Base-by-base conservation (phyloP, 1,140 invertebrate species). In the Oppia nitens region DNA sequence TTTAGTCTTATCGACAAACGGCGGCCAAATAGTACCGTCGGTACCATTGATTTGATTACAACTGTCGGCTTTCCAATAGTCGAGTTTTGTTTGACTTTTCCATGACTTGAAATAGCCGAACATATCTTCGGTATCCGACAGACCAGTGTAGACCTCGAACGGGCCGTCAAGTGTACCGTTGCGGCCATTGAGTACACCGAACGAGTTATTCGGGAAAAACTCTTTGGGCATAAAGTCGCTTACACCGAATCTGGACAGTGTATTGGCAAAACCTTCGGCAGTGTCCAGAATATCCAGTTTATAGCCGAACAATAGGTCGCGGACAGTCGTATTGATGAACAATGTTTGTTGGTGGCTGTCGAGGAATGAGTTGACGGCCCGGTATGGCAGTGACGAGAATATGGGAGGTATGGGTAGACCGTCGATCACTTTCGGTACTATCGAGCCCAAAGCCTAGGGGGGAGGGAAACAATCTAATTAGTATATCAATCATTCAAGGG, bases 1-100 rank as follows among this genome's bases (percentile, higher is more conserved):
- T 17, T 69, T 61, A 4, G 47, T 55, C 53, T 63, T 67, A 27
- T 57, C 28, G n/a, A 70, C 47, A 49, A 62, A 62, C 9, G 69
- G 68, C n/a, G 60, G 54, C 49, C 66, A 69, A 23, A 70, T 60
- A 21, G 62, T 64, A 21, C 69, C 69, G 59, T 70, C 69, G 20
- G 67, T 68, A 24, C 68, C 69, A 24, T 67, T 64, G 40, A 71
- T 66, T 40, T 53, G 50, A 45, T 66, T 66, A 47, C 64, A 66
- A 6, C 50, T 32, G 28, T 57, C 45, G 9, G 47, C 28, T 29
- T 59, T 54, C 64, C 64, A 66, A 1, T 27, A 28, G n/a, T 55
- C 23, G 11, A 55, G 17, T 55, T 54, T 56, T 29, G 17, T 57
- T 52, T 45, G 20, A 27, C 24, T 47, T 4, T 53, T 60, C 55